phyloP scores from a whole-genome alignment of 2,888 invertebrate genomes.

The Scotopteryx bipunctaria region DNA sequence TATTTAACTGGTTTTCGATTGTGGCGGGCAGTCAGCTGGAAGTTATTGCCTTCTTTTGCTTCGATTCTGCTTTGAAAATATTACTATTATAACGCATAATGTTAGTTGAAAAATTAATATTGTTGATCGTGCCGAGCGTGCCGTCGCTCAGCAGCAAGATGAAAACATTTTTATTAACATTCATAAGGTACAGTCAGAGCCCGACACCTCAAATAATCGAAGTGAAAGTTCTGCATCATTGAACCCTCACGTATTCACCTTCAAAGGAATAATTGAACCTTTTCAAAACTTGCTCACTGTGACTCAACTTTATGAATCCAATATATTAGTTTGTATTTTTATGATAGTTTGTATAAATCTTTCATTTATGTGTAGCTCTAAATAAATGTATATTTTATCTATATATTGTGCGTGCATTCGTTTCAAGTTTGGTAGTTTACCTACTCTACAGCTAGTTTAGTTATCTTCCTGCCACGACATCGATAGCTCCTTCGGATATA shows the following conservation, averaged over 20 bases:
- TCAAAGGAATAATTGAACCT: constrained; percentile 11
- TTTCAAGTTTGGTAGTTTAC: too few relatives aligned
- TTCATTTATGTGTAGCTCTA: constrained; percentile 8
- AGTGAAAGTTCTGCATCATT: constrained; percentile 37
- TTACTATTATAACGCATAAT: constrained; percentile 28
- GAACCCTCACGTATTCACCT: constrained; percentile 9
- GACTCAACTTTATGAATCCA: constrained; percentile 8
- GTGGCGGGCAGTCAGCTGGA: constrained; percentile 37
- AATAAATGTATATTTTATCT: constrained; percentile 10
- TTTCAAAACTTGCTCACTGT: constrained; percentile 6
- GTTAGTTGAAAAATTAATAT: constrained; percentile 25
- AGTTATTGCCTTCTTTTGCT: constrained; percentile 44
- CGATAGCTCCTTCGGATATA: constrained; percentile 3
- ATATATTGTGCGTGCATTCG: neutral
- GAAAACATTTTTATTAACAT: constrained; percentile 40
- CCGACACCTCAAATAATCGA: constrained; percentile 53
- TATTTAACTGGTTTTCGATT: constrained; percentile 35
- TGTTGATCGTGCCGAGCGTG: constrained; percentile 17
- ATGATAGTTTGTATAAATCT: constrained; percentile 17
- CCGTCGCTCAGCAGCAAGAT: constrained; percentile 24
- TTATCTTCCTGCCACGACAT: constrained; percentile 17
- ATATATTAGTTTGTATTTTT: constrained; percentile 8
- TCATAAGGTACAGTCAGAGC: constrained; percentile 54
- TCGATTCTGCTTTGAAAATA: constrained; percentile 30
- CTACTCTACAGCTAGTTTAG: constrained; percentile 1